phyloP scores from a whole-genome alignment of 2,797 vertebrate species.

The Gadopsis bispinosus region DNA sequence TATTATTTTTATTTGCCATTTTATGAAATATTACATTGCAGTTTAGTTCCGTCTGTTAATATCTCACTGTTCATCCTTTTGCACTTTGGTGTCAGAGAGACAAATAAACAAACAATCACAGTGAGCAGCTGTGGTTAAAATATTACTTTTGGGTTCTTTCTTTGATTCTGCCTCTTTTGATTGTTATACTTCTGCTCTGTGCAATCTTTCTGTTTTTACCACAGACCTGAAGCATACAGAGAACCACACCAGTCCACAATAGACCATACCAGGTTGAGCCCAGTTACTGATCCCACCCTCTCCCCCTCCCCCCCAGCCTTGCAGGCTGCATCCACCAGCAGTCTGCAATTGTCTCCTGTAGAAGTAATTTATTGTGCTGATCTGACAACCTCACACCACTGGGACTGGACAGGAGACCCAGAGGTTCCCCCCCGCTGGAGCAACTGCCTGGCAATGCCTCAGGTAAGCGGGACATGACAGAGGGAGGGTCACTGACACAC shows the following conservation, averaged over 20 bases:
- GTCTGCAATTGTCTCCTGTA: constrained; percentile 36
- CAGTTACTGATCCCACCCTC: constrained; percentile 26
- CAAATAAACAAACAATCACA: constrained; percentile 2
- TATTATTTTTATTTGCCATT: not conserved
- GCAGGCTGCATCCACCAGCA: constrained; percentile 47
- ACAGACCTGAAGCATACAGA: constrained; percentile 68
- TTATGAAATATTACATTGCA: not conserved
- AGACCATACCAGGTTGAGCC: constrained; percentile 49
- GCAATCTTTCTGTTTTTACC: constrained; percentile 37
- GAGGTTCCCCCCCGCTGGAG: constrained; percentile 89
- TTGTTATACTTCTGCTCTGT: constrained; percentile 16
- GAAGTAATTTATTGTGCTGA: constrained; percentile 52
- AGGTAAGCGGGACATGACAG: constrained; percentile 84
- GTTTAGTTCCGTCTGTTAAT: not conserved
- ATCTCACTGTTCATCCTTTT: constrained; percentile 4
- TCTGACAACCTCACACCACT: constrained; percentile 77
- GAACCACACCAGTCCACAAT: constrained; percentile 54
- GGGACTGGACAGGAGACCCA: constrained; percentile 87
- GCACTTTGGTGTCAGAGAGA: not conserved
- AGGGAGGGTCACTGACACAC: not conserved
- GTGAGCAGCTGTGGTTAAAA: constrained; percentile 22
- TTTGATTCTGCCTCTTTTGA: not conserved
- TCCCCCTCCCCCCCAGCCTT: constrained; percentile 31
- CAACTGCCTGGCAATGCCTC: constrained; percentile 97
- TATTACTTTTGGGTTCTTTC: not conserved